Base-by-base conservation (phyloP, 2,888 invertebrate genomes). In the Synergus laeviventris region DNA sequence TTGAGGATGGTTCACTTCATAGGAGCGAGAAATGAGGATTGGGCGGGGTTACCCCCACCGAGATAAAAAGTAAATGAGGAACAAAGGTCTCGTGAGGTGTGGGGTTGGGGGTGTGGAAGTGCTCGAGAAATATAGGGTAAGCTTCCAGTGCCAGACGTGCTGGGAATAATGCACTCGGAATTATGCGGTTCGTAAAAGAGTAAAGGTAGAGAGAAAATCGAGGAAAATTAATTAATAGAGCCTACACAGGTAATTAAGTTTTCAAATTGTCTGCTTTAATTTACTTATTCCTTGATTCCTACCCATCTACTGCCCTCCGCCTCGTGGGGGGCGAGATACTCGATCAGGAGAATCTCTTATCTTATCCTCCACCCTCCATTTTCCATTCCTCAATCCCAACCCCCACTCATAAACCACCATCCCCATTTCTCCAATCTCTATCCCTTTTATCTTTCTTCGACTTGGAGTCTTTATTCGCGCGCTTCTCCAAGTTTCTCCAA, bases 61-160 rank as follows among this genome's bases (percentile, higher is more conserved):
- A 88, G 87, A 89, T 89, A 90, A 90, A 90, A 90, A 90, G 88
- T 89, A 90, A 90, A 90, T 89, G 89, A 90, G 89, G 89, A 89
- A 89, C 88, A 89, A 90, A 89, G 88, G 87, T 86, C 81, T 79
- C 61, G 78, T 73, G 78, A 77, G 73, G 75, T 77, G 62, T 21
- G 76, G 76, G 77, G 81, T 76, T 80, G 81, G 83, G 81, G 82
- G 73, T 79, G 76, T 77, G 74, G 82, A 83, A 74, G 83, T 75
- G 80, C 78, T 75, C 70, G 77, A 76, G 76, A 56, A 78, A 78
- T 78, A 82, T 81, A 84, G 83, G 84, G 83, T 82, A 79, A 79
- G 84, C 83, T 83, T 82, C 85, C 84, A 86, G 85, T 86, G 86
- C 84, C 86, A 88, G 89, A 90, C 90, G 90, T 90, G 90, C 89